Percentiles rank a stretch among this genome's conserved stretches.
These are phyloP conservation scores for Callaeas wilsoni DNA, from an alignment of 2,113 vertebrate genomes.

Conservation along the genomic window DNA sequence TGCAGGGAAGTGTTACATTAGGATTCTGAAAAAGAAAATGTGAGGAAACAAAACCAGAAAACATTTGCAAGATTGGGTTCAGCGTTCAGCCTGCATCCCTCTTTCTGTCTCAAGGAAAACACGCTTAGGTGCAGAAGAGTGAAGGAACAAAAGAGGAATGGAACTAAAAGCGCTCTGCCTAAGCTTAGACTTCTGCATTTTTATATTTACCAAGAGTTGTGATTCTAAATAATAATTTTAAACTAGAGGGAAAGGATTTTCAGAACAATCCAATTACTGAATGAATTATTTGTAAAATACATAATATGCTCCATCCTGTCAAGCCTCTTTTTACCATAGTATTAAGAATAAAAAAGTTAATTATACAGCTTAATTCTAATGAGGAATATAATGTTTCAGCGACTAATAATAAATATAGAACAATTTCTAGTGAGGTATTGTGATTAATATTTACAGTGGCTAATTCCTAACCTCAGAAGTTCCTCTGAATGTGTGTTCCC, in stretches of 20 bases:
- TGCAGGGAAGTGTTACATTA: background rate
- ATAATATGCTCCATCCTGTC: constrained; percentile 27
- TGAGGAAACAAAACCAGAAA: constrained; percentile 37
- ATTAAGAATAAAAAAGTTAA: constrained; percentile 44
- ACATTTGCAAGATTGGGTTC: background rate
- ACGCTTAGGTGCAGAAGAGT: background rate
- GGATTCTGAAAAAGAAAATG: constrained; percentile 32
- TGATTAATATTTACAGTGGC: constrained; percentile 1
- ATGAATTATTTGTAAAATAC: constrained; percentile 34
- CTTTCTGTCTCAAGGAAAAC: background rate
- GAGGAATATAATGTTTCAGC: constrained; percentile 17
- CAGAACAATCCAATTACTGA: constrained; percentile 35
- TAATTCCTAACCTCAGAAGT: background rate
- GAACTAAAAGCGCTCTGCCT: background rate
- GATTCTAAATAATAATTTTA: constrained; percentile 21
- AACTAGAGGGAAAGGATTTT: constrained; percentile 27
- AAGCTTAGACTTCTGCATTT: background rate
- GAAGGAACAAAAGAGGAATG: background rate
- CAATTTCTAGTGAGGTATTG: background rate
- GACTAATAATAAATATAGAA: constrained; percentile 17
- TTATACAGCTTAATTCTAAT: constrained; percentile 15
- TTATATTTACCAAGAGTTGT: background rate
- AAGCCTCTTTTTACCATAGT: constrained; percentile 16
- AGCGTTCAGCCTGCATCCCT: constrained; percentile 1
- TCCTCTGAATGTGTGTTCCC: background rate